Conservation (phyloP, 2,888 invertebrate species). For the Polymixis flavicincta region DNA sequence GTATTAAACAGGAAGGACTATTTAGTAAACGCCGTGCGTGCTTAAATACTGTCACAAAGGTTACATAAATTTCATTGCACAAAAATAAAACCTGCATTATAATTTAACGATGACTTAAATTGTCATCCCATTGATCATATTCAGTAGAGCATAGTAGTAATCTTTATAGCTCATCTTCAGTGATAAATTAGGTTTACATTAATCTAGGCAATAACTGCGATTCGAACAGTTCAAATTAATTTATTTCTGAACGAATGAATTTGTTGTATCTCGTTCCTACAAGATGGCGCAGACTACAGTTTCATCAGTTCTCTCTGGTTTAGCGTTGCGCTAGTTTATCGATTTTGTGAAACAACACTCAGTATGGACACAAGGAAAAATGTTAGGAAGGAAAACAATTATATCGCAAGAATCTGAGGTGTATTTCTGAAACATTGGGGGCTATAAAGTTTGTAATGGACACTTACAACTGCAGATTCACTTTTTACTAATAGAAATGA, state of each 20-base stretch:
- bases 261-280: slow-evolving; percentile 47
- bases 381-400: slow-evolving; percentile 51
- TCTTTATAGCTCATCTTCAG: not conserved
- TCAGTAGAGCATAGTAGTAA: slow-evolving; percentile 9
- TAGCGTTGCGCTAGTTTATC: slow-evolving; percentile 88
- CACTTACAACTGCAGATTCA: not conserved
- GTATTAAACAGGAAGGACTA: slow-evolving; percentile 16
- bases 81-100: not conserved
- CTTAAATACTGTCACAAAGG: slow-evolving; percentile 16
- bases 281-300: slow-evolving; percentile 81
- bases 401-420: slow-evolving; percentile 25
- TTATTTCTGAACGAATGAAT: slow-evolving; percentile 60
- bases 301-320: slow-evolving; percentile 78
- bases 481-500: slow-evolving; percentile 30
- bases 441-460: slow-evolving; percentile 17
- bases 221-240: slow-evolving; percentile 22
- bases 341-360: slow-evolving; percentile 80
- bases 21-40: slow-evolving; percentile 3
- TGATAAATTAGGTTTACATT: slow-evolving; percentile 1
- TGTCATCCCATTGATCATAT: not conserved
- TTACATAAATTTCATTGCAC: not conserved
- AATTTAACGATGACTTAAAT: not conserved
- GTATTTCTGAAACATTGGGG: not conserved
- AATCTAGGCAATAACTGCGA: not conserved
- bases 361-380: slow-evolving; percentile 84